Conservation (phyloP, 35 echinoderm and acorn worm genomes). For the Apostichopus japonicus region DNA sequence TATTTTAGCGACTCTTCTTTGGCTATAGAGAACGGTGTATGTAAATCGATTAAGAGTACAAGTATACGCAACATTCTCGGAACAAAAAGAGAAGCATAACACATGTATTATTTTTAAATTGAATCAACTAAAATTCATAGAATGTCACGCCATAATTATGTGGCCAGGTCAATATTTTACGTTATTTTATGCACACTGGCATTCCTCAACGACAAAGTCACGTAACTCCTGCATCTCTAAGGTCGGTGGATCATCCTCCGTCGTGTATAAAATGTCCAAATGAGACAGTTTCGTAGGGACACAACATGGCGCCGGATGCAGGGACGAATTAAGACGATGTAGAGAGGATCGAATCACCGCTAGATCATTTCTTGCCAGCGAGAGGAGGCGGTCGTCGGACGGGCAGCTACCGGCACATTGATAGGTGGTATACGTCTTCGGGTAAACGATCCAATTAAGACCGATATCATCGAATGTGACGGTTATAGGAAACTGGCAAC, state of each 20-base stretch:
- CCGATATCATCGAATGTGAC: neutral
- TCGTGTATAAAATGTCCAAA: slow-evolving; percentile 8
- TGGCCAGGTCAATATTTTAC: neutral
- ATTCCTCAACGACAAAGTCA: slow-evolving; percentile 20
- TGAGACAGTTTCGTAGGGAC: slow-evolving; percentile 22
- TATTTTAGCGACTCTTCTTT: too few species aligned
- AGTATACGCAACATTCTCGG: too few species aligned
- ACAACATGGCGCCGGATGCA: slow-evolving; percentile 21
- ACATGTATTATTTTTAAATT: too few species aligned
- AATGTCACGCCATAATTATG: too few species aligned
- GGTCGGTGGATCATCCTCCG: neutral
- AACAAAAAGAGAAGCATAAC: too few species aligned
- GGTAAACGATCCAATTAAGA: neutral
- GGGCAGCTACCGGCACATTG: slow-evolving; percentile 27
- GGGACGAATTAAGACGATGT: neutral
- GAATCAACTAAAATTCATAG: too few species aligned
- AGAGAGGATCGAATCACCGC: slow-evolving; percentile 9
- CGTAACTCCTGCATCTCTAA: neutral
- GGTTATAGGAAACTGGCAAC: slow-evolving; percentile 3
- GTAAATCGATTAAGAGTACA: too few species aligned
- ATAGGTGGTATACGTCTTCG: neutral
- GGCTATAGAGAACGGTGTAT: too few species aligned
- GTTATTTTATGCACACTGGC: slow-evolving; percentile 1
- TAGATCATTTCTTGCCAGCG: slow-evolving; percentile 5
- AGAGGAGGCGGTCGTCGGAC: neutral